Evolutionary conservation across 2,113 vertebrate species (phyloP), one percentile per base, ranked within the genome.

Genomic region (Picathartes gymnocephalus): DNA sequence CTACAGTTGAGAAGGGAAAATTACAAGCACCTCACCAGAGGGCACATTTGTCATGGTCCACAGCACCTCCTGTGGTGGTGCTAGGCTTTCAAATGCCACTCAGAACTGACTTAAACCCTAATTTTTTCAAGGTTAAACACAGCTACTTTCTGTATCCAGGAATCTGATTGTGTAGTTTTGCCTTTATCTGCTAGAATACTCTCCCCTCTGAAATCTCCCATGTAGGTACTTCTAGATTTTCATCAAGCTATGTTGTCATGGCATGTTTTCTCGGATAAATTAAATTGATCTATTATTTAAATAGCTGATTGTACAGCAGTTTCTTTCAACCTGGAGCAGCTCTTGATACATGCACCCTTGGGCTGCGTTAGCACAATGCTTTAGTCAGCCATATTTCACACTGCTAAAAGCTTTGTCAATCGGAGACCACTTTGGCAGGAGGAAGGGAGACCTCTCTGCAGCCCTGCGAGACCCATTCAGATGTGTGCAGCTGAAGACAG

Each of bases 31-130:
- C 30, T 92, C 30, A 47, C 33, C 2, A 0, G 33, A 86, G 27
- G 8, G 18, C 35, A 70, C 7, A 27, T 25, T 45, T 22, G 13
- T 23, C 19, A 71, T 0, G 2, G 33, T 13, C n/a, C 3, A 4
- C n/a, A 90, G n/a, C 20, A 40, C 28, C 76, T 82, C 23, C 24
- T 0, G 0, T 58, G 25, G 24, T 57, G 16, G 13, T 51, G 12
- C 45, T 78, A 30, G 53, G 24, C 47, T 90, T 86, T 58, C 21
- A 77, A 80, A 73, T 2, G 2, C 23, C 23, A 33, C 37, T 72
- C 33, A 56, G 48, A 76, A 65, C 12, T 66, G 30, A 66, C n/a
- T 61, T 57, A 42, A 82, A 65, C 21, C 25, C 11, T 15, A 27
- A 23, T 35, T 66, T 86, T 80, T 57, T 57, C 13, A 56, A 72